Percentiles rank a stretch among this genome's conserved stretches.
phyloP scores from a whole-genome alignment of 1,140 invertebrate species.

The Lamellibrachia luymesi region DNA sequence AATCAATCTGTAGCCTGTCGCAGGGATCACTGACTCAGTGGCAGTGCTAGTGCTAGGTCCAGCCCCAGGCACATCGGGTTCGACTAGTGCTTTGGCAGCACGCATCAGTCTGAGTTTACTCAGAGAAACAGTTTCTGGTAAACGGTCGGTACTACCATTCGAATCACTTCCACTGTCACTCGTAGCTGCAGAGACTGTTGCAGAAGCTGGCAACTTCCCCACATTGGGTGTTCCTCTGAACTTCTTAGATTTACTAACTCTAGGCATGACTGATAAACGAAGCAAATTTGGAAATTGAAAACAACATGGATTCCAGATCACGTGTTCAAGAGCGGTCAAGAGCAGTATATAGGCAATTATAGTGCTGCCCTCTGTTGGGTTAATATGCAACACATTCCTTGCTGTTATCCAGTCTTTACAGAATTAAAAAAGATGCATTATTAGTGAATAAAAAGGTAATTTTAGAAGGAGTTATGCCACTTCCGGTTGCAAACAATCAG shows the following conservation, averaged over 20 bases:
- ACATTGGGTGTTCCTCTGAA: not conserved
- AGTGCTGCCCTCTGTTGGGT: too few species aligned
- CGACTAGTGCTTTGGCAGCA: not conserved
- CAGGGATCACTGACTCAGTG: not conserved
- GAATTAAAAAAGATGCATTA: too few species aligned
- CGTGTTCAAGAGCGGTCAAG: too few species aligned
- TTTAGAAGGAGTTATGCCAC: too few species aligned
- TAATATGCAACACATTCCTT: too few species aligned
- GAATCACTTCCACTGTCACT: not conserved
- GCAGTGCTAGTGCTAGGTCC: not conserved
- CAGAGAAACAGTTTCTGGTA: not conserved
- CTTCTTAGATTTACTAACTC: not conserved
- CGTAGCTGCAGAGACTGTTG: not conserved
- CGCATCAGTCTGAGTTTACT: not conserved
- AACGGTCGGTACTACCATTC: not conserved
- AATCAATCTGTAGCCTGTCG: not conserved
- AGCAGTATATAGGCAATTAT: too few species aligned
- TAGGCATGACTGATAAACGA: too few species aligned
- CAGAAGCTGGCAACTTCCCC: not conserved
- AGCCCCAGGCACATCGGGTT: not conserved
- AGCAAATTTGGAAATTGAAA: too few species aligned
- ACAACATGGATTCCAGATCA: too few species aligned
- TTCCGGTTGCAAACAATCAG: too few species aligned
- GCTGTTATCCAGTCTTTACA: too few species aligned
- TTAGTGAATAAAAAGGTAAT: too few species aligned